phyloP scores from a whole-genome alignment of 1,140 invertebrate genomes.

The Agrypnia vestita region DNA sequence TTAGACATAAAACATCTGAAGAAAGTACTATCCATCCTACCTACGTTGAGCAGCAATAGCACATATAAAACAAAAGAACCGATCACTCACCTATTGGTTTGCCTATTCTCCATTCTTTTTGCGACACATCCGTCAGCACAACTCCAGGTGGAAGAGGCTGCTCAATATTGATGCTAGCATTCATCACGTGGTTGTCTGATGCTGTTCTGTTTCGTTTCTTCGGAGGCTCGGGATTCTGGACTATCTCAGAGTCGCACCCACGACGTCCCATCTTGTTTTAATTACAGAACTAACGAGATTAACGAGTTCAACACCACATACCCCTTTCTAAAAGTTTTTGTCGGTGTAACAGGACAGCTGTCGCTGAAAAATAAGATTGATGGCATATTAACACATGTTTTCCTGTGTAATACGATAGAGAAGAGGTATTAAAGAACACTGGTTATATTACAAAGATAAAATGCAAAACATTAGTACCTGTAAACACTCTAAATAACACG shows the following conservation, averaged over 20 bases:
- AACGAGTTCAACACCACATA: not conserved
- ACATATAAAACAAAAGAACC: not conserved
- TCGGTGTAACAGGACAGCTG: conserved; percentile 13
- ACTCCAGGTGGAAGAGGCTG: conserved; percentile 76
- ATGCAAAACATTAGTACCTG: conserved; percentile 37
- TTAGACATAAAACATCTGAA: too few species aligned
- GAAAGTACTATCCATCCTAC: too few species aligned
- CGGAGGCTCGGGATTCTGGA: conserved; percentile 63
- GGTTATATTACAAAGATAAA: conserved; percentile 16
- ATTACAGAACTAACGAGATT: conserved; percentile 1
- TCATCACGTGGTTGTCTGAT: conserved; percentile 60
- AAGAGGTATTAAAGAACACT: not conserved
- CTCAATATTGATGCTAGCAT: conserved; percentile 54
- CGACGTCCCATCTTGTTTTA: conserved; percentile 63
- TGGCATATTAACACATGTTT: not conserved
- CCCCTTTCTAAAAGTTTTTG: conserved; percentile 19
- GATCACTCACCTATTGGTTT: conserved; percentile 81
- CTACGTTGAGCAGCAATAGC: too few species aligned
- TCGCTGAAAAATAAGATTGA: not conserved
- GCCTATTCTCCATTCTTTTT: conserved; percentile 91
- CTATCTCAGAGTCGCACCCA: conserved; percentile 64
- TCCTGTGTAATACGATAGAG: not conserved
- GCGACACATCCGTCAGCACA: conserved; percentile 85
- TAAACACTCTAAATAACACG: conserved; percentile 45
- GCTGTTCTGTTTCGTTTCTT: conserved; percentile 67